phyloP scores from a whole-genome alignment of 2,888 invertebrate genomes.

The Caradrina clavipalpis region DNA sequence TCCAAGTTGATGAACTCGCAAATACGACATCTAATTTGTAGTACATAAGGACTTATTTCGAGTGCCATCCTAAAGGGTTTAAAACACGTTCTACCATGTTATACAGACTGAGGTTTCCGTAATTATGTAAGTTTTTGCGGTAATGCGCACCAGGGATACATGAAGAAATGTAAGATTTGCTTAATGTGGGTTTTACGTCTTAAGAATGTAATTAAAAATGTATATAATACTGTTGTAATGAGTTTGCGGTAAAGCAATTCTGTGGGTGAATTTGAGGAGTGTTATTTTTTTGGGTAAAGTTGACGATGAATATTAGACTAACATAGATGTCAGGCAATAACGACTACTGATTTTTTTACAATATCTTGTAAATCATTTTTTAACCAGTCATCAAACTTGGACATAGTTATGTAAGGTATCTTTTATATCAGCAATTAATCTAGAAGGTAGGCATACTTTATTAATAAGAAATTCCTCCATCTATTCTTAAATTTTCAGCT shows the following conservation, averaged over 20 bases:
- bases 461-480: no score
- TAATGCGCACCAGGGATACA: slow-evolving; percentile 57
- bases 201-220: slow-evolving; percentile 49
- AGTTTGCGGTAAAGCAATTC: slow-evolving; percentile 22
- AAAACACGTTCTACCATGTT: slow-evolving; percentile 28
- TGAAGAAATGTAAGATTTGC: slow-evolving; percentile 57
- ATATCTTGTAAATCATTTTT: no score
- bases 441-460: no score
- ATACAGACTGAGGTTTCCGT: slow-evolving; percentile 38
- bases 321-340: no score
- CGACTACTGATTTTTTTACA: no score
- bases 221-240: slow-evolving; percentile 22
- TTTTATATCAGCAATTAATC: no score
- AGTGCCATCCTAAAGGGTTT: slow-evolving; percentile 29
- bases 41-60: background rate
- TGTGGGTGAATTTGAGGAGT: slow-evolving; percentile 1
- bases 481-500: no score
- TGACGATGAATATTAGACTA: background rate
- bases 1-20: background rate
- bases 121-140: slow-evolving; percentile 63
- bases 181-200: slow-evolving; percentile 50
- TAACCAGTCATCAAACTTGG: no score
- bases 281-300: background rate
- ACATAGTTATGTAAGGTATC: no score
- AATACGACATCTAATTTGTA: background rate